Evolutionary conservation across 2,888 invertebrate genomes (phyloP), one percentile per base, ranked within the genome.

Genomic region (Agrotis clavis): DNA sequence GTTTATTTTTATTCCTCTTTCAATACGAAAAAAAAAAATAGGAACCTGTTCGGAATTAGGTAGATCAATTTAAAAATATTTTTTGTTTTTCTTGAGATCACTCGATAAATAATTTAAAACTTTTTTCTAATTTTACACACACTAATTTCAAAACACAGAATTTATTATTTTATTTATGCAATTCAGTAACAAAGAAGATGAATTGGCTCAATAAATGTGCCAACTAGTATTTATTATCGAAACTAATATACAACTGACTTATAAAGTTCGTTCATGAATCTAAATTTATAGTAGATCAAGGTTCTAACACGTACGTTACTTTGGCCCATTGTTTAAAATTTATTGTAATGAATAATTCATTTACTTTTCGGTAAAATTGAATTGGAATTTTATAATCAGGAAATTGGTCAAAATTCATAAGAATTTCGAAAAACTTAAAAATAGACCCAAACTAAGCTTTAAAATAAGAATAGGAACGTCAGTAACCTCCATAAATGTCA

Each of bases 281-380:
- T 84, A 84, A 77, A 77, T 84, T 78, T 83, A 71, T 65, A 63
- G 25, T 59, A 16, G 67, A 78, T 74, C 81, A 84, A 84, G 86
- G 84, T 71, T 71, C 16, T 47, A 19, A 45, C 54, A 11, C 35
- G 66, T 68, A 66, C 54, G 56, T 57, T 53, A 35, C 47, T 59
- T 73, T 77, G 45, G 21, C 50, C 65, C 53, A 79, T 85, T 79
- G 79, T 83, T 65, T 53, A 11, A 56, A 41, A 45, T 60, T 71
- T 51, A 51, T 61, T 21, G 57, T n/a, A 60, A 51, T 76, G 30
- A 64, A 54, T 78, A 50, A 72, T 64, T 64, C 0, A 76, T 50
- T 76, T 5, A 54, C 11, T 41, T 11, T 64, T 74, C 13, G 50
- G 30, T 51, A 4, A 13, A 16, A 18, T 30, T 7, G 0, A 65